Conservation (phyloP, 2,113 vertebrate genomes). For the Passer domesticus region DNA sequence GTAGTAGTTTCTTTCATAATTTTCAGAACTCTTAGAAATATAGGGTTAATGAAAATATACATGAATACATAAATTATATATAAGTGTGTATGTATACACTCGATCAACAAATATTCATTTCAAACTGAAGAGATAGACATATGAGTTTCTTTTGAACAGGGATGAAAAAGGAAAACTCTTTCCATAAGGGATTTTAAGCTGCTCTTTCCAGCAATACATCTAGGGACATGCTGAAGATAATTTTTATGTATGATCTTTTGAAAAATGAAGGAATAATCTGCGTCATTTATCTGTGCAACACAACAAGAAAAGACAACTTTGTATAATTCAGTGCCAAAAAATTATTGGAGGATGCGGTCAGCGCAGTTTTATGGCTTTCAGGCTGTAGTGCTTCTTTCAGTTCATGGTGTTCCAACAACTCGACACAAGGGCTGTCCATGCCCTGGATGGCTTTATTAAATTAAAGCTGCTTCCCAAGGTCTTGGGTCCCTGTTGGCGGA, state of each 20-base stretch:
- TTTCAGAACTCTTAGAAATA: neutral
- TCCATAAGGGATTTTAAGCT: neutral
- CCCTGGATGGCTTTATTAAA: conserved; percentile 38
- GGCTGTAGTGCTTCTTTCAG: neutral
- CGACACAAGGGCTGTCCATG: neutral
- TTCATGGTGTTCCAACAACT: conserved; percentile 32
- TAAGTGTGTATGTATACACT: neutral
- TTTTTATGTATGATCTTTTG: conserved; percentile 2
- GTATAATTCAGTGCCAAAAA: conserved; percentile 18
- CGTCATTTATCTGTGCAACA: conserved; percentile 4
- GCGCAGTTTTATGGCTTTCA: conserved; percentile 26
- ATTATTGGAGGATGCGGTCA: conserved; percentile 1
- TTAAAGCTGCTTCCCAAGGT: conserved; percentile 25
- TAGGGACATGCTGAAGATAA: conserved; percentile 19
- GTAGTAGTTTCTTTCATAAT: neutral
- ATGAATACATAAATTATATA: neutral
- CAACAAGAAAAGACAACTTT: conserved; percentile 36
- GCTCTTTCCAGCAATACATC: neutral
- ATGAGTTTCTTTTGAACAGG: neutral
- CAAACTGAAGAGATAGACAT: neutral
- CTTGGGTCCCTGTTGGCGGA: conserved; percentile 2
- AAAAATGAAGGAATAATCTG: conserved; percentile 36
- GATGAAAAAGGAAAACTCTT: neutral
- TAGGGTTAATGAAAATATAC: neutral
- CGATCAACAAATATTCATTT: neutral